A percentile compares a stretch with the other conserved stretches of the same genome.
phyloP scores from a whole-genome alignment of 2,113 vertebrate species.

The Cervus canadensis region DNA sequence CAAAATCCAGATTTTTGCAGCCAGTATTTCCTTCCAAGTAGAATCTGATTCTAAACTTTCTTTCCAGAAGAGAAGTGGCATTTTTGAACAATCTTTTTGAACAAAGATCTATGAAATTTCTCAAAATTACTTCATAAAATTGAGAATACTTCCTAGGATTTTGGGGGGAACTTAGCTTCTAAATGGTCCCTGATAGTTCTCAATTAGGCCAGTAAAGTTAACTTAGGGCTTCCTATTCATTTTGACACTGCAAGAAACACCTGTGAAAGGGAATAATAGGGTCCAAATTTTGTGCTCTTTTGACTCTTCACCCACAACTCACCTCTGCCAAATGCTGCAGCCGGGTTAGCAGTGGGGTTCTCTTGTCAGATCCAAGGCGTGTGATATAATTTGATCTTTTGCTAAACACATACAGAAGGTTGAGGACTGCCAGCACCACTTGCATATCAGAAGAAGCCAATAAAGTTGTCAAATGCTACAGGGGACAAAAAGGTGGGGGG shows the following conservation, averaged over 20 bases:
- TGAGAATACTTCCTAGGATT: neutral
- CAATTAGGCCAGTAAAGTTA: neutral
- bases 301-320: neutral
- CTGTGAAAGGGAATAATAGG: neutral
- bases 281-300: neutral
- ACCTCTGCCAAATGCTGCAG: slow-evolving; percentile 97
- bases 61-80: neutral
- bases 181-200: neutral
- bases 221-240: neutral
- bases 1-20: neutral
- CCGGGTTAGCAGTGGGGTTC: slow-evolving; percentile 91
- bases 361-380: slow-evolving; percentile 94
- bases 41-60: slow-evolving; percentile 6
- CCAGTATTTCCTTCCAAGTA: neutral
- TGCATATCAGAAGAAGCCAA: slow-evolving; percentile 98
- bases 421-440: slow-evolving; percentile 96
- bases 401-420: slow-evolving; percentile 98
- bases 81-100: neutral
- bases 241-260: neutral
- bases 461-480: slow-evolving; percentile 94
- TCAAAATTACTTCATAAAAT: slow-evolving; percentile 13
- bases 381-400: slow-evolving; percentile 98
- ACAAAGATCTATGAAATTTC: slow-evolving; percentile 13
- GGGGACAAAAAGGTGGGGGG: slow-evolving; percentile 19
- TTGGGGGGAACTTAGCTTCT: neutral